A percentile compares a stretch with the other conserved stretches of the same genome.
These are phyloP conservation scores for Pachymerium ferrugineum DNA, from an alignment of 2,888 invertebrate genomes.

Conservation along the genomic window DNA sequence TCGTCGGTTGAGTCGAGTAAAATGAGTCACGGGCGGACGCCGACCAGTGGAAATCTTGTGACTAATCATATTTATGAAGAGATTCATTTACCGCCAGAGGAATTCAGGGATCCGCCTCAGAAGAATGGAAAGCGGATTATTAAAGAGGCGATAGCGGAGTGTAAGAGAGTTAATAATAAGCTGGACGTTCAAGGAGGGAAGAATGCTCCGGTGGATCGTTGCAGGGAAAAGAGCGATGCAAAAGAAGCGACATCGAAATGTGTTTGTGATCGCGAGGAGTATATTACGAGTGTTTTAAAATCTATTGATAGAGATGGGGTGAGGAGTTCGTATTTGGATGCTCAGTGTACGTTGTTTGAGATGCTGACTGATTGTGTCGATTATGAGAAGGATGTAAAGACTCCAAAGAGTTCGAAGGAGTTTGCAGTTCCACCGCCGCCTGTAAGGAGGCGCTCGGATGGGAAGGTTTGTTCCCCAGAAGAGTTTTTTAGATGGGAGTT, in stretches of 20 bases:
- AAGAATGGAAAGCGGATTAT: not conserved
- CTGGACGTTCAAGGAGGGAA: not conserved
- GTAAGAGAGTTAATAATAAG: not conserved
- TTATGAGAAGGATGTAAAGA: not conserved
- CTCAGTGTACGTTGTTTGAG: conserved; percentile 40
- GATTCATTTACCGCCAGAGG: conserved; percentile 67
- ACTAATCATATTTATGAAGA: conserved; percentile 50
- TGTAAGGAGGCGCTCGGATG: not conserved
- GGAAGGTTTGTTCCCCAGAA: not conserved
- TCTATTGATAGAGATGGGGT: conserved; percentile 30
- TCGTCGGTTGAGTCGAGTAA: conserved; percentile 64
- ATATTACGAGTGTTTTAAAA: conserved; percentile 12
- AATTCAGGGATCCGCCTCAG: conserved; percentile 64
- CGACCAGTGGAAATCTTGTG: conserved; percentile 9
- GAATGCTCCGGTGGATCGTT: not conserved
- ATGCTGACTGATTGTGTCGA: conserved; percentile 38
- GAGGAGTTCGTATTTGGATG: conserved; percentile 38
- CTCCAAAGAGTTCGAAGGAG: conserved; percentile 3
- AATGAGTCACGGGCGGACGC: not conserved
- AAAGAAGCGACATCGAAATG: not conserved
- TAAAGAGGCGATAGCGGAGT: not conserved
- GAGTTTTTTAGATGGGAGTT: conserved; percentile 27
- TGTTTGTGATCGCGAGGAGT: not conserved
- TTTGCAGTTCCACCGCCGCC: conserved; percentile 23
- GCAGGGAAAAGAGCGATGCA: too few relatives aligned